These are phyloP conservation scores for Ammodytes marinus DNA, from an alignment of 2,113 vertebrate genomes.

Conservation along the genomic window DNA sequence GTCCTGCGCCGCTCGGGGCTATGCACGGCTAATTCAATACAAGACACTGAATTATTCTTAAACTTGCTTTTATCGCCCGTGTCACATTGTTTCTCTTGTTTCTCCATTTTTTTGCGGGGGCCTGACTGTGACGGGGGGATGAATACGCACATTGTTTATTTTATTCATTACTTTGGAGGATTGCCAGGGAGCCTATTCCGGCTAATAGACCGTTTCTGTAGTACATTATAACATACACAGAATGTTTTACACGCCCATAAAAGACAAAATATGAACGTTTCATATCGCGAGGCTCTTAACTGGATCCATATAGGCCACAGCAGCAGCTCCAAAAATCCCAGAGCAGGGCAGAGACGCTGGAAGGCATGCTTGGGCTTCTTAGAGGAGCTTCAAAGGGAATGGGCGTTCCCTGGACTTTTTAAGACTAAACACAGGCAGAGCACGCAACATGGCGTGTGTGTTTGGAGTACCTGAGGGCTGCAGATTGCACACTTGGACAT, in stretches of 20 bases:
- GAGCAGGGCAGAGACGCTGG: slow-evolving; percentile 49
- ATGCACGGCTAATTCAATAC: slow-evolving; percentile 47
- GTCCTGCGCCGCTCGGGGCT: slow-evolving; percentile 14
- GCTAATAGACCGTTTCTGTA: slow-evolving; percentile 62
- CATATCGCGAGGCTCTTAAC: slow-evolving; percentile 57
- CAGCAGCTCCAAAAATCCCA: slow-evolving; percentile 40
- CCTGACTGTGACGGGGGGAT: slow-evolving; percentile 19
- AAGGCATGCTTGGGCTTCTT: slow-evolving; percentile 62
- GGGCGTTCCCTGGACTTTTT: slow-evolving; percentile 72
- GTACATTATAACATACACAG: slow-evolving; percentile 72
- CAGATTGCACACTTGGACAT: slow-evolving; percentile 44
- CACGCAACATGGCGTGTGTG: slow-evolving; percentile 66
- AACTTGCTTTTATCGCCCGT: slow-evolving; percentile 45
- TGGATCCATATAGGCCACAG: slow-evolving; percentile 64
- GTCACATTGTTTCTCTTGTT: slow-evolving; percentile 44
- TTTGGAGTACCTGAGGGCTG: slow-evolving; percentile 68
- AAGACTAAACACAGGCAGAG: slow-evolving; percentile 72
- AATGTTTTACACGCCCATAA: slow-evolving; percentile 77
- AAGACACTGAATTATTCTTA: slow-evolving; percentile 56
- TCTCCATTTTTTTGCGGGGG: slow-evolving; percentile 16
- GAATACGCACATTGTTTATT: slow-evolving; percentile 70
- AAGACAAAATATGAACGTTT: slow-evolving; percentile 66
- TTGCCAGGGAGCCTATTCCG: slow-evolving; percentile 63
- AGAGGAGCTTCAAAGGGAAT: slow-evolving; percentile 69
- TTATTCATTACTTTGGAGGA: slow-evolving; percentile 64